phyloP scores from a whole-genome alignment of 1,140 invertebrate species.

The Asobara japonica region DNA sequence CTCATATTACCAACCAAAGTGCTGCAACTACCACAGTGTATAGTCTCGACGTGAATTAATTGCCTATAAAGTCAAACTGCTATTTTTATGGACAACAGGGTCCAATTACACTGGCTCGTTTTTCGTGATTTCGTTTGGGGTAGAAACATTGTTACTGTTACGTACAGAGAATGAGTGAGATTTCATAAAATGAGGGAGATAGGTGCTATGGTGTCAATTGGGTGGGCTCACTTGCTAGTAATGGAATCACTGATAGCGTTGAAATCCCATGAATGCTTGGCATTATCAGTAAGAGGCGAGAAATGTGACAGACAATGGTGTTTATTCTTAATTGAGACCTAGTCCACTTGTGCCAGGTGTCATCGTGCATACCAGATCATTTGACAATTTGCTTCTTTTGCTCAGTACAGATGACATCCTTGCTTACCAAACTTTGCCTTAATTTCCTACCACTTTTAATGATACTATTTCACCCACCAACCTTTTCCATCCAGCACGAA shows the following conservation, averaged over 20 bases:
- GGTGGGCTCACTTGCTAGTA: conserved; percentile 21
- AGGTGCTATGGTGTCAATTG: conserved; percentile 20
- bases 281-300: too few species aligned
- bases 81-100: conserved; percentile 43
- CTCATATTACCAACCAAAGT: conserved; percentile 12
- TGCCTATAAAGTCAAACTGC: conserved; percentile 44
- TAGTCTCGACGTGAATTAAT: conserved; percentile 37
- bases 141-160: background rate
- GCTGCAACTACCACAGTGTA: conserved; percentile 16
- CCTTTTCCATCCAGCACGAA: background rate
- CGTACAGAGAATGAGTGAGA: background rate
- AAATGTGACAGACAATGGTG: too few species aligned
- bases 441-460: too few species aligned
- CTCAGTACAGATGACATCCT: too few species aligned
- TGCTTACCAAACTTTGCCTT: too few species aligned
- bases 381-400: too few species aligned
- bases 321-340: too few species aligned
- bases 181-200: background rate
- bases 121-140: conserved; percentile 41
- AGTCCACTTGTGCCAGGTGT: too few species aligned
- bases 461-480: background rate
- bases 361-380: too few species aligned
- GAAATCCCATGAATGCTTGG: background rate
- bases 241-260: conserved; percentile 24
- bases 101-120: conserved; percentile 44